Evolutionary conservation across 2,888 invertebrate genomes (phyloP).

Genomic region (Aporophyla lueneburgensis): DNA sequence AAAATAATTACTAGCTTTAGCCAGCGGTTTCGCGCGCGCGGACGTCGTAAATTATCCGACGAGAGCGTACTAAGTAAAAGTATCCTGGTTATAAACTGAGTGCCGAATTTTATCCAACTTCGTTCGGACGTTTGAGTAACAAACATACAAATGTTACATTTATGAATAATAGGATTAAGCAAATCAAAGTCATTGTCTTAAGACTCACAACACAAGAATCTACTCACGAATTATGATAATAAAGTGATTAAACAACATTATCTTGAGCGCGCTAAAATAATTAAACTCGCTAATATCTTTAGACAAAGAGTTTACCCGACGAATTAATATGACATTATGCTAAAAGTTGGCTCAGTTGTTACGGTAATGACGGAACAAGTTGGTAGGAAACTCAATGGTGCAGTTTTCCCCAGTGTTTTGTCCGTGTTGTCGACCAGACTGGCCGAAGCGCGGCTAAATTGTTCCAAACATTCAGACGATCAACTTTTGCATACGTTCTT

Average conservation of each 20-base stretch:
- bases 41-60: too few species aligned
- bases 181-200: neutral
- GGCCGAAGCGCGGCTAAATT: slow-evolving; percentile 50
- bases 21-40: too few species aligned
- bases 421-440: slow-evolving; percentile 42
- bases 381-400: slow-evolving; percentile 41
- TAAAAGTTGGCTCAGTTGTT: slow-evolving; percentile 56
- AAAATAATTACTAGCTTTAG: neutral
- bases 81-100: too few species aligned
- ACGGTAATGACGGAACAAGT: slow-evolving; percentile 55
- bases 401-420: slow-evolving; percentile 56
- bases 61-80: too few species aligned
- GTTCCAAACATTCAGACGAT: slow-evolving; percentile 51
- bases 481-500: slow-evolving; percentile 49
- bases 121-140: too few species aligned
- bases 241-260: slow-evolving; percentile 36
- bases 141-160: too few species aligned
- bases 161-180: neutral
- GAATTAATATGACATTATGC: slow-evolving; percentile 62
- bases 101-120: too few species aligned
- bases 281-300: slow-evolving; percentile 49
- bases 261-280: slow-evolving; percentile 36
- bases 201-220: slow-evolving; percentile 7
- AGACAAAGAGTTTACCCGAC: slow-evolving; percentile 51
- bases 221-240: slow-evolving; percentile 21